Evolutionary conservation across 1,140 invertebrate genomes (phyloP), one percentile per base, ranked within the genome.

Genomic region (Nymphalis io): DNA sequence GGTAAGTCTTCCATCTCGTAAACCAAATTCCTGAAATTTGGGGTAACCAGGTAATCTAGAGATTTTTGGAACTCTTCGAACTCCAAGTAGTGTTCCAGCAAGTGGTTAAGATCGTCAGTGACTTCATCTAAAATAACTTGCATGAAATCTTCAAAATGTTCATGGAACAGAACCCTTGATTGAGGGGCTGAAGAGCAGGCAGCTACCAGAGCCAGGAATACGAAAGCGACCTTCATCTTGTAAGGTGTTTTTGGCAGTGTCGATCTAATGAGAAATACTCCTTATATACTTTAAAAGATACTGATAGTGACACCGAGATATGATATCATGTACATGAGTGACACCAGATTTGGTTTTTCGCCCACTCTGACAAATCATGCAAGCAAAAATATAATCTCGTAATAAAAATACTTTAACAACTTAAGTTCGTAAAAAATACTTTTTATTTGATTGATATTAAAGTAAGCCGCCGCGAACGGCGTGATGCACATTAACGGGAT

Each of bases 1-100:
- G 85, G 85, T 39, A 91, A 66, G 0, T 78, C 79, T 76, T 91
- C 87, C 84, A 91, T 86, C 71, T 91, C 89, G 21, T 83, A 80
- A 10, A 89, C 70, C 12, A 91, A 61, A 3, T 83, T 72, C 48
- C 76, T 85, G 74, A 89, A 91, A 23, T 82, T 72, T 3, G 79
- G 72, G 0, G 80, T 78, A 16, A 33, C 33, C n/a, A 88, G 27
- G 70, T 88, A 91, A 8, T 85, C 68, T 0, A 86, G 3, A 1
- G 82, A 68, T 0, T 42, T 62, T 15, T 1, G 15, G 70, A 89
- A 89, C 60, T 89, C 89, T 13, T 89, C 85, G 27, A 78, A 91
- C 59, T 86, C 73, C 6, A 80, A 0, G 46, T 91, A 89, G 0
- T 85, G 65, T 5, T 76, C 74, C 5, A 74, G 12, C 8, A 90